phyloP scores from a whole-genome alignment of 2,888 invertebrate genomes.

The Odontothrips loti region DNA sequence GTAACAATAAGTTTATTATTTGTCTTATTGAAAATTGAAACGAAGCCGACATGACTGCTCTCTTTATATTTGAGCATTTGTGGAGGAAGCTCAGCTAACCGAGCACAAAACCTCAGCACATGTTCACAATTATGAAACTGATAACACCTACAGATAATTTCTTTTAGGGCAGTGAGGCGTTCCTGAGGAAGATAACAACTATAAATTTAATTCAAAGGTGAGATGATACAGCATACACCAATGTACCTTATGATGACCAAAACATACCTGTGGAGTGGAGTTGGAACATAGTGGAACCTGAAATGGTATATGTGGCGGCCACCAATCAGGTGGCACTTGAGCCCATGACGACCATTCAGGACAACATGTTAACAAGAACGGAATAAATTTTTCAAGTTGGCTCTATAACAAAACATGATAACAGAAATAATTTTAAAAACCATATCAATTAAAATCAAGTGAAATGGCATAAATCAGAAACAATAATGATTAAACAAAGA shows the following conservation, averaged over 20 bases:
- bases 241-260: neutral
- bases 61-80: neutral
- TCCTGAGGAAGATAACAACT: neutral
- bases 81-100: neutral
- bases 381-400: neutral
- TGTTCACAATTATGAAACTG: neutral
- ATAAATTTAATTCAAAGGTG: neutral
- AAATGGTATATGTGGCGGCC: neutral
- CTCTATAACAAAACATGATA: neutral
- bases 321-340: neutral
- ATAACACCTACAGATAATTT: neutral
- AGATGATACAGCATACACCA: neutral
- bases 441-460: too few relatives aligned
- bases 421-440: neutral
- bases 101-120: neutral
- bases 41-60: neutral
- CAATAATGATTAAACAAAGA: neutral
- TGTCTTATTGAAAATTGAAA: neutral
- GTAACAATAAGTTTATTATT: conserved; percentile 9
- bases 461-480: neutral
- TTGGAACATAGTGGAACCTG: neutral
- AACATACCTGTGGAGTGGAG: neutral
- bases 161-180: neutral
- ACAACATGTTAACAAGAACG: neutral
- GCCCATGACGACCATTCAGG: neutral